Evolutionary conservation across 2,888 invertebrate species (phyloP), one percentile per base, ranked within the genome.

Genomic region (Chloroclysta siterata): DNA sequence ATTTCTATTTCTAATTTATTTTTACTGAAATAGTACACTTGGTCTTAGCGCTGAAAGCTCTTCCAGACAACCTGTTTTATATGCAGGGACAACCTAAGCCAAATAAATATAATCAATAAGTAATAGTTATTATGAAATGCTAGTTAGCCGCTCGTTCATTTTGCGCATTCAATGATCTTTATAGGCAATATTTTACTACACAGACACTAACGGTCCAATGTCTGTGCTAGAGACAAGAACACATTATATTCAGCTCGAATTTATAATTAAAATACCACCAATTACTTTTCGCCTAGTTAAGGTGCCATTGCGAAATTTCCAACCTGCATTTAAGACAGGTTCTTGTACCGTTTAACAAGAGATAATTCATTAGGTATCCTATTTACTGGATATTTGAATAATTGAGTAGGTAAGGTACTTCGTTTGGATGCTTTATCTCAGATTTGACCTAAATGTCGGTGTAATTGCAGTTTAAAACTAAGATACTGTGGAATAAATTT

Each of bases 261-360:
- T 69, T 69, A 70, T 77, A 76, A 78, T 78, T 73, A 70, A 71
- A 46, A 62, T 60, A 63, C 63, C 42, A 68, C 63, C 74, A 76
- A 80, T 82, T 80, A 81, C 74, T 78, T 82, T 81, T 80, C 77
- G 79, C 75, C 75, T 76, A 76, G 76, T 75, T 80, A 70, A 57
- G 65, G 71, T 69, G 54, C 63, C 52, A 70, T 74, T 74, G 71
- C 72, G 69, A 76, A 80, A 82, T 78, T 76, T 60, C 65, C 71
- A 74, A 71, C 70, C 69, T 69, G 72, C 74, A 71, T 77, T 78
- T 73, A 6, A 59, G 15, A 42, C 60, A 50, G 54, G 50, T 60
- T 60, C 53, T 60, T 22, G 39, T 57, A 28, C 1, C 36, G 17
- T 51, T 33, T 50, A 14, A 54, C 53, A 53, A 62, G 53, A 60